Percentiles rank a stretch among this genome's conserved stretches.
phyloP scores from a whole-genome alignment of 2,113 vertebrate species.

The Tetrax tetrax region DNA sequence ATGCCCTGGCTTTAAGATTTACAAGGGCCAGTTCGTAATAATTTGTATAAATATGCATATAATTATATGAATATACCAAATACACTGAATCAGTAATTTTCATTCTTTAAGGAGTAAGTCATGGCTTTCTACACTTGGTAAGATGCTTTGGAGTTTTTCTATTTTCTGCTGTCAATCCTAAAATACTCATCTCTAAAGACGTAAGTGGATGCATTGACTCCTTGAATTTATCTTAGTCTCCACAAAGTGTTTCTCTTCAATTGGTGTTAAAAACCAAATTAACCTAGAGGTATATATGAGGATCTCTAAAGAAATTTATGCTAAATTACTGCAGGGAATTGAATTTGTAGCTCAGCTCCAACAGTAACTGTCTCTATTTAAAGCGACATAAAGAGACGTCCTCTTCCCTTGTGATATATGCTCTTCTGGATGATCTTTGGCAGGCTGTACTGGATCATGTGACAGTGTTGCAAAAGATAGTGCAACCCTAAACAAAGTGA shows the following conservation, averaged over 20 bases:
- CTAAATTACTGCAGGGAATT: constrained; percentile 33
- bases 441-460: background rate
- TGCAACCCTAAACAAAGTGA: background rate
- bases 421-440: background rate
- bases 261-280: background rate
- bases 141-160: background rate
- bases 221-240: background rate
- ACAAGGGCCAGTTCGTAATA: background rate
- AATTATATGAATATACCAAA: too few relatives aligned
- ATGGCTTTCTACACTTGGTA: background rate
- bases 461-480: background rate
- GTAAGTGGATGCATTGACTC: background rate
- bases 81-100: background rate
- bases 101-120: background rate
- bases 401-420: background rate
- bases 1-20: background rate
- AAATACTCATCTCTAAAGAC: background rate
- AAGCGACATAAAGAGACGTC: background rate
- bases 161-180: background rate
- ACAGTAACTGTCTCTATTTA: constrained; percentile 21
- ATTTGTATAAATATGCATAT: too few relatives aligned
- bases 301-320: constrained; percentile 26
- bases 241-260: background rate
- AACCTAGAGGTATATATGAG: background rate
- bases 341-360: constrained; percentile 30